Base-by-base conservation (phyloP, 92 coral and sea anemone species). In the Phenganax subtilis region DNA sequence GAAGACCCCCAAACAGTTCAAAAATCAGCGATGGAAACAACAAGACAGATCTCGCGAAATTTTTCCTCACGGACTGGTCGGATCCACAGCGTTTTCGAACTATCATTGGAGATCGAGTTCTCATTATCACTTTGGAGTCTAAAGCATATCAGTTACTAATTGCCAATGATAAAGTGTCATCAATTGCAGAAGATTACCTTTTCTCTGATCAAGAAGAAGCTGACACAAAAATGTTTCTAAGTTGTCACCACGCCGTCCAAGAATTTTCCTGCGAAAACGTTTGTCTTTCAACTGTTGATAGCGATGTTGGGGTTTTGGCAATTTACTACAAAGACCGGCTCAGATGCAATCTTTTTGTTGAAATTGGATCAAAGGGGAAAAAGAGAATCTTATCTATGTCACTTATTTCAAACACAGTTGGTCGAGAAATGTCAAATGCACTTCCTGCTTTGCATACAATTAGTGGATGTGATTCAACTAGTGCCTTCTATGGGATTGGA, bases 361-460 rank as follows among this genome's bases (percentile, higher is more conserved):
- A 70, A 70, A 70, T 70, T 9, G 75, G 75, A 25, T 25, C 75
- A 27, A 70, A 70, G 29, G 75, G 75, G 10, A 70, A 70, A 70
- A 70, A 70, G 75, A 70, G 75, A 70, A 70, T 70, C 29, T 0
- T 70, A 54, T 70, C 75, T 12, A 70, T 30, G 47, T 25, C 51
- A n/a, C 28, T 28, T 51, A 70, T 70, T 6, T 51, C 72, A 9
- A 30, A 66, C n/a, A 66, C 20, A 12, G 72, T 66, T 30, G 75
- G 75, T 70, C 47, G 14, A 20, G 25, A 20, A 20, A 20, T 20
- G 25, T 20, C 25, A 20, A 20, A 20, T 20, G 25, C 25, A 20
- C 25, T 20, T 20, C 25, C 25, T 20, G 25, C 25, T 20, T 20
- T 20, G 25, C 25, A 20, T 20, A 0, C 25, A 20, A 20, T 20